phyloP scores from a whole-genome alignment of 2,888 invertebrate species.

The Escarpia spicata region DNA sequence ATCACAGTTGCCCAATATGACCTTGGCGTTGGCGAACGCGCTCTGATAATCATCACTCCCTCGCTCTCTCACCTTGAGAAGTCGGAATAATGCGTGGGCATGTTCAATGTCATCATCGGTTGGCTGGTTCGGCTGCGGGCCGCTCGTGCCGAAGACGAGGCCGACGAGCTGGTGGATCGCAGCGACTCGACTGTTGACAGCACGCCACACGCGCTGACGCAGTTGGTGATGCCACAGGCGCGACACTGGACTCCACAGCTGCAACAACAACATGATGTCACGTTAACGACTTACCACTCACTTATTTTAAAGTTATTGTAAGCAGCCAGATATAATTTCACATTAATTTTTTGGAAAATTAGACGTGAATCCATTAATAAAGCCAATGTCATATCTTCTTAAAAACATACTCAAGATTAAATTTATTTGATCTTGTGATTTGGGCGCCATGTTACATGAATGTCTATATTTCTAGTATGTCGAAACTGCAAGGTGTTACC shows the following conservation, averaged over 20 bases:
- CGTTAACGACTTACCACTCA: neutral
- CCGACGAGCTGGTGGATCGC: constrained; percentile 39
- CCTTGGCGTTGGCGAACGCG: neutral
- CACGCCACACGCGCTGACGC: constrained; percentile 26
- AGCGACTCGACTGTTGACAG: constrained; percentile 26
- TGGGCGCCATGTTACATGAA: too few species aligned
- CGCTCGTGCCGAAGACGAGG: constrained; percentile 38
- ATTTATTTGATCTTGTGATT: too few species aligned
- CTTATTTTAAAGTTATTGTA: too few species aligned
- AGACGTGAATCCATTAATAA: too few species aligned
- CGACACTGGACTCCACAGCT: neutral
- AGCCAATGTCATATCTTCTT: too few species aligned
- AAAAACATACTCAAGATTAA: too few species aligned
- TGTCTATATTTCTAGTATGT: too few species aligned
- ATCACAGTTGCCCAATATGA: constrained; percentile 30
- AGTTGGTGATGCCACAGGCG: neutral
- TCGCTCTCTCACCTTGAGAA: constrained; percentile 22
- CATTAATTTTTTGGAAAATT: too few species aligned
- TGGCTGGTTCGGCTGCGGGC: constrained; percentile 31
- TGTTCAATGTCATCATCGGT: constrained; percentile 30
- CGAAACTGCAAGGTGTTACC: too few species aligned
- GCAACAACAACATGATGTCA: neutral
- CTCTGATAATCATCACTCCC: neutral
- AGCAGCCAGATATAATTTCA: too few species aligned
- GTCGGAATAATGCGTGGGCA: constrained; percentile 31